Conservation (phyloP, 2,888 invertebrate genomes). For the Abscondita cerata region DNA sequence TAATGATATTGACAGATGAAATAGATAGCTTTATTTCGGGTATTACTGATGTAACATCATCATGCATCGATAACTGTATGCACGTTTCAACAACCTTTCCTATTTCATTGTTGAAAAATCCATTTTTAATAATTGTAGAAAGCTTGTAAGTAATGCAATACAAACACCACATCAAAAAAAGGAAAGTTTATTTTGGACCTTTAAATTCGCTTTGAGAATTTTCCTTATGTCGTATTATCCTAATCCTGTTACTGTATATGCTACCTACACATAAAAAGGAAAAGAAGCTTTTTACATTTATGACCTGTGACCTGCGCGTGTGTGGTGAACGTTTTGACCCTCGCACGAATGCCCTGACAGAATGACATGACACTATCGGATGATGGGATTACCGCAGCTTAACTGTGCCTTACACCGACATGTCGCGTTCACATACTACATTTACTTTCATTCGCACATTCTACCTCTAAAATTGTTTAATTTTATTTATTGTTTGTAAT, state of each 20-base stretch:
- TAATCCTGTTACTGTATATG: conserved; percentile 17
- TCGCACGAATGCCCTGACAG: conserved; percentile 55
- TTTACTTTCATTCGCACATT: conserved; percentile 23
- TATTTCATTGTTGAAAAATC: no score
- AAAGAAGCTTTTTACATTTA: conserved; percentile 28
- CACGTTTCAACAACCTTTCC: no score
- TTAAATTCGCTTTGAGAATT: conserved; percentile 6
- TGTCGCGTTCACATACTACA: conserved; percentile 49
- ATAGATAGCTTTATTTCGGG: conserved; percentile 6
- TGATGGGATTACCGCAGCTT: conserved; percentile 59
- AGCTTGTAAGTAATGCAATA: no score
- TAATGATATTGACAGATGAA: conserved; percentile 44
- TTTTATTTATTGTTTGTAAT: no score
- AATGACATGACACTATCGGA: conserved; percentile 60
- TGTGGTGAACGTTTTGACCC: conserved; percentile 45
- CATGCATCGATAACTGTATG: conserved; percentile 9
- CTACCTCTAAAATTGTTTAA: conserved; percentile 18
- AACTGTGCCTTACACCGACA: conserved; percentile 55
- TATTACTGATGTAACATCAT: background rate
- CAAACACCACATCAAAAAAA: no score
- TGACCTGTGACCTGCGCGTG: conserved; percentile 43
- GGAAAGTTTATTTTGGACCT: background rate
- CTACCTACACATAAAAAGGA: conserved; percentile 12
- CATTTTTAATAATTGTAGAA: no score
- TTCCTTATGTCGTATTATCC: conserved; percentile 9